These are phyloP conservation scores for Dorcus hopei DNA, from an alignment of 2,888 invertebrate genomes.

Conservation along the genomic window DNA sequence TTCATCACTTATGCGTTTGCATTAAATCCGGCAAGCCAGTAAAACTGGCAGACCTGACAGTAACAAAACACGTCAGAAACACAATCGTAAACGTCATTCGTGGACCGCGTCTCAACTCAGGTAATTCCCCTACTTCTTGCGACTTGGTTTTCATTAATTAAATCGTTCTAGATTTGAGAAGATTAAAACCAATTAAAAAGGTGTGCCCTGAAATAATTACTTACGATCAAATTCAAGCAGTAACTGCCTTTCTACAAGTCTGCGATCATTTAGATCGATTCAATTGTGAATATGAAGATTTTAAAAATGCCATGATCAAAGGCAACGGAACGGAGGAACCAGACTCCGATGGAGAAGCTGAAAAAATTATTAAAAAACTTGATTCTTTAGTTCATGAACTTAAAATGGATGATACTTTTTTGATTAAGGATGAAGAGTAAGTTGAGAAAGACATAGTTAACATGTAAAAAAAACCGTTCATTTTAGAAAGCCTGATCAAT, in stretches of 20 bases:
- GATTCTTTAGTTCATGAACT: conserved; percentile 10
- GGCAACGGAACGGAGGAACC: background rate
- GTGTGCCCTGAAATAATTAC: conserved; percentile 39
- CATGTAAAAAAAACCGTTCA: background rate
- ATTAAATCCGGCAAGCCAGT: conserved; percentile 49
- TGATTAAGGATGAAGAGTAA: conserved; percentile 27
- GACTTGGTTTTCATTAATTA: background rate
- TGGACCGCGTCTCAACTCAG: conserved; percentile 23
- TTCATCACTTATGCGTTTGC: conserved; percentile 47
- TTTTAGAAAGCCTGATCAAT: conserved; percentile 12
- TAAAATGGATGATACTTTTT: background rate
- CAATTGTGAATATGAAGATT: conserved; percentile 36
- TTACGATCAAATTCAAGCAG: conserved; percentile 38
- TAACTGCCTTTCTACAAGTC: conserved; percentile 38
- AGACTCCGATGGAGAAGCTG: background rate
- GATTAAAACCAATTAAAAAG: conserved; percentile 35
- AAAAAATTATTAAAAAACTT: background rate
- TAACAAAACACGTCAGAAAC: conserved; percentile 32
- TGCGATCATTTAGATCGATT: conserved; percentile 36
- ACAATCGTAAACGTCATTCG: conserved; percentile 30
- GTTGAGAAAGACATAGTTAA: conserved; percentile 11
- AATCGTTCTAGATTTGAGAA: conserved; percentile 27
- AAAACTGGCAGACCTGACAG: conserved; percentile 38
- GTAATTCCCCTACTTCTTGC: conserved; percentile 10
- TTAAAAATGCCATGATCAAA: conserved; percentile 25